phyloP scores from a whole-genome alignment of 2,888 invertebrate species.

The Drosophila algonquin region DNA sequence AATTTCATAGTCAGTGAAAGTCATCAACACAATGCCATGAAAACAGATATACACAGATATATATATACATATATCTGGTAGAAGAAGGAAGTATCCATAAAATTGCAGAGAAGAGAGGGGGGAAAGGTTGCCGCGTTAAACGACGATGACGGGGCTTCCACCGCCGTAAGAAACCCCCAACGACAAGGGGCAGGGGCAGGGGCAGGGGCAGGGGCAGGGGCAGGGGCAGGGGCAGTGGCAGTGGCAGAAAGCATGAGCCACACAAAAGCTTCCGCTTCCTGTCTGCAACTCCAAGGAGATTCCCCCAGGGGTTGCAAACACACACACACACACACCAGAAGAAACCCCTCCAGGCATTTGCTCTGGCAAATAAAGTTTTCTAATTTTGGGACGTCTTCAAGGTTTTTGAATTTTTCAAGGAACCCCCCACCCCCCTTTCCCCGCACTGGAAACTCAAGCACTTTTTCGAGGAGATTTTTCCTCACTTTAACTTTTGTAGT shows the following conservation, averaged over 20 bases:
- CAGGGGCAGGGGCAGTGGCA: no score
- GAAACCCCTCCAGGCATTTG: conserved; percentile 40
- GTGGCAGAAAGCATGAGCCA: conserved; percentile 32
- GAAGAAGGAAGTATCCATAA: background rate
- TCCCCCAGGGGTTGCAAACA: conserved; percentile 66
- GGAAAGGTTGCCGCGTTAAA: conserved; percentile 13
- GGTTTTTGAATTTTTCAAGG: conserved; percentile 76
- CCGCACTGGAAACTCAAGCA: conserved; percentile 5
- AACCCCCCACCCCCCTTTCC: no score
- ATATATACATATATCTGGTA: no score
- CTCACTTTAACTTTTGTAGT: conserved; percentile 40
- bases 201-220: background rate
- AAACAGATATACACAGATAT: background rate
- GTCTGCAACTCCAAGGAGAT: conserved; percentile 76
- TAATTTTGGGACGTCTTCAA: conserved; percentile 76
- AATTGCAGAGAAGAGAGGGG: background rate
- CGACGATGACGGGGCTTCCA: conserved; percentile 11
- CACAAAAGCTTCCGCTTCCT: conserved; percentile 82
- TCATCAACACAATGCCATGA: conserved; percentile 74
- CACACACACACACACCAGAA: conserved; percentile 38
- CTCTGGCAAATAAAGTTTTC: conserved; percentile 77
- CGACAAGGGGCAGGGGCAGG: background rate
- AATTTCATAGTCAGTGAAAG: conserved; percentile 81
- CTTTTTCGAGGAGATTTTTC: conserved; percentile 50
- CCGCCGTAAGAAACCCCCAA: background rate